Percentiles rank a stretch among this genome's conserved stretches.
Conservation (phyloP, 2,888 invertebrate genomes). For the Acanthopleura granulata region DNA sequence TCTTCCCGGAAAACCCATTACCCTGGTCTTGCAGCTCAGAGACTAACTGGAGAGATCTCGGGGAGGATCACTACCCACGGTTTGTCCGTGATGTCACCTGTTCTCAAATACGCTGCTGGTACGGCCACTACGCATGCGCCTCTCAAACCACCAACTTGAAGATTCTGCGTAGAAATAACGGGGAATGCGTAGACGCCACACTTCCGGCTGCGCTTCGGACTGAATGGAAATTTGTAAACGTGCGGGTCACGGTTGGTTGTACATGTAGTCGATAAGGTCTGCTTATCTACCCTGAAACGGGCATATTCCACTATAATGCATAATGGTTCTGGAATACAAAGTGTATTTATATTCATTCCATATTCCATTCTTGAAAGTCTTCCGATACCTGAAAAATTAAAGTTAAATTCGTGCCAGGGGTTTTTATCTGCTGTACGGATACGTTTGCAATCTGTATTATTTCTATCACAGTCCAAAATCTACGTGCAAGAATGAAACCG, state of each 20-base stretch:
- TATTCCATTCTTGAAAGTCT: too few species aligned
- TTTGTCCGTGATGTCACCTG: constrained; percentile 25
- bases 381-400: too few species aligned
- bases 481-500: too few species aligned
- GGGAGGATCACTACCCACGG: constrained; percentile 25
- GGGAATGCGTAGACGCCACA: constrained; percentile 19
- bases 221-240: constrained; percentile 24
- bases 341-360: too few species aligned
- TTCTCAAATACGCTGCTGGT: constrained; percentile 28
- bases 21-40: constrained; percentile 26
- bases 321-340: too few species aligned
- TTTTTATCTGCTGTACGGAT: too few species aligned
- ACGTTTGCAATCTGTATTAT: too few species aligned
- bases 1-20: constrained; percentile 25
- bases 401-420: too few species aligned
- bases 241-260: constrained; percentile 25
- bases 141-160: constrained; percentile 20
- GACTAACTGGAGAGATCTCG: constrained; percentile 27
- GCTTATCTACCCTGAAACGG: too few species aligned
- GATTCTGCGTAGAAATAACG: constrained; percentile 20
- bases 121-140: constrained; percentile 27
- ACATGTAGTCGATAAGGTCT: constrained; percentile 12
- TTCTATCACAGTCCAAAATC: too few species aligned
- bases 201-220: constrained; percentile 21
- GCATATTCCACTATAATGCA: too few species aligned